phyloP scores from a whole-genome alignment of 2,888 invertebrate species.

The Thalpophila matura region DNA sequence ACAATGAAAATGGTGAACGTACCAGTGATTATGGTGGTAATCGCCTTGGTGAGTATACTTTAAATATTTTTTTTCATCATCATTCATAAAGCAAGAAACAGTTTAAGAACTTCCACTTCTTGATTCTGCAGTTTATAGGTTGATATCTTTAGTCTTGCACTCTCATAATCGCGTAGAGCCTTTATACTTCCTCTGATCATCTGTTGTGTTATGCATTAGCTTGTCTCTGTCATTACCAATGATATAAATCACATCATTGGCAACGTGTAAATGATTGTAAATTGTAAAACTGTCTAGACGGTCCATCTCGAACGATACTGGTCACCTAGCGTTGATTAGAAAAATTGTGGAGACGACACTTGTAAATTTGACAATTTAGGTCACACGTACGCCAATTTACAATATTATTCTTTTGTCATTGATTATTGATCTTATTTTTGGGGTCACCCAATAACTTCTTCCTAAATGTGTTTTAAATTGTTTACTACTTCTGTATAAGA shows the following conservation, averaged over 20 bases:
- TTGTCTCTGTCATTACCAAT: constrained; percentile 37
- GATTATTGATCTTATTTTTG: constrained; percentile 66
- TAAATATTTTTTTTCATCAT: not conserved
- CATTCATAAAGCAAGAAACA: no score
- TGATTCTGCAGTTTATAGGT: no score
- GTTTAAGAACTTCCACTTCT: not conserved
- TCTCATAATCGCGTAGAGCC: not conserved
- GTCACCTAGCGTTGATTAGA: constrained; percentile 77
- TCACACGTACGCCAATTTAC: constrained; percentile 66
- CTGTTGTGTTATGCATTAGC: not conserved
- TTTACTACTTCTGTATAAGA: constrained; percentile 13
- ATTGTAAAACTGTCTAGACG: constrained; percentile 82
- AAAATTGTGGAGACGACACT: constrained; percentile 68
- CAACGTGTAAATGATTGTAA: constrained; percentile 74
- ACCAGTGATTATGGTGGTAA: constrained; percentile 63
- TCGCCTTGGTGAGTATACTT: constrained; percentile 77
- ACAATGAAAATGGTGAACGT: constrained; percentile 74
- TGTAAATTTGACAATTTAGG: constrained; percentile 73
- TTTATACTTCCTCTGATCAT: not conserved
- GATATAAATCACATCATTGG: constrained; percentile 45
- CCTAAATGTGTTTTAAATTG: constrained; percentile 35
- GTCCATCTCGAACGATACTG: constrained; percentile 78
- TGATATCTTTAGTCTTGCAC: no score
- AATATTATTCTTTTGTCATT: constrained; percentile 57
- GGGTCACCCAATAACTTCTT: constrained; percentile 37